Evolutionary conservation across 2,888 invertebrate genomes (phyloP).

Genomic region (Leptinotarsa tumamoca): DNA sequence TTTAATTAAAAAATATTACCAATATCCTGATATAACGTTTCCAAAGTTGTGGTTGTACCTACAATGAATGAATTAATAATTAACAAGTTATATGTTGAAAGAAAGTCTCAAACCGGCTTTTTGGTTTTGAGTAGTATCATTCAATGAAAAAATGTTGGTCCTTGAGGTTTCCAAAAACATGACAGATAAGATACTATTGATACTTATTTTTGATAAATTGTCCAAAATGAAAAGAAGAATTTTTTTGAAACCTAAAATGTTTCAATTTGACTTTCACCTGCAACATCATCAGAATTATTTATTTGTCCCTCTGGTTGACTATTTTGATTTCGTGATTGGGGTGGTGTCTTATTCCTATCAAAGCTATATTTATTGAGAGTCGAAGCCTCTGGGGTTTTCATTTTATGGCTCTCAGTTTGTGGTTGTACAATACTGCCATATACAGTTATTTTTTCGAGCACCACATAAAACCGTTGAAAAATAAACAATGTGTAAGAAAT

Average conservation of each 20-base stretch:
- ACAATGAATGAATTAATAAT: slow-evolving; percentile 12
- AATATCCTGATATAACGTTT: slow-evolving; percentile 18
- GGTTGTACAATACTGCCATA: background rate
- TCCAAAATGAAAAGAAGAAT: background rate
- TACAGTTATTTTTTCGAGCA: slow-evolving; percentile 5
- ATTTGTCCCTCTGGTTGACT: background rate
- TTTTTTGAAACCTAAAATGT: background rate
- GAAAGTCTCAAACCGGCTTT: no score
- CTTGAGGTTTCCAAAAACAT: background rate
- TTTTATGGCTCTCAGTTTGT: background rate
- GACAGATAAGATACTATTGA: no score
- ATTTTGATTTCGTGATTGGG: background rate
- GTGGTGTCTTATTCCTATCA: background rate
- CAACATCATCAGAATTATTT: slow-evolving; percentile 3
- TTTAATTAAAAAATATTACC: slow-evolving; percentile 4
- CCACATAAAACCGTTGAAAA: background rate
- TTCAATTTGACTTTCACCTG: background rate
- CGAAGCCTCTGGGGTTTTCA: background rate
- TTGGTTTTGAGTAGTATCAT: background rate
- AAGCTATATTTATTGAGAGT: background rate
- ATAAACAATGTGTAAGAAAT: background rate
- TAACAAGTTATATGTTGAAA: background rate
- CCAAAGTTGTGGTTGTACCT: slow-evolving; percentile 16
- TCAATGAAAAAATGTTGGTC: background rate
- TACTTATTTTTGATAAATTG: background rate